phyloP scores from a whole-genome alignment of 2,113 vertebrate genomes.

The Petrocephalus microphthalmus region DNA sequence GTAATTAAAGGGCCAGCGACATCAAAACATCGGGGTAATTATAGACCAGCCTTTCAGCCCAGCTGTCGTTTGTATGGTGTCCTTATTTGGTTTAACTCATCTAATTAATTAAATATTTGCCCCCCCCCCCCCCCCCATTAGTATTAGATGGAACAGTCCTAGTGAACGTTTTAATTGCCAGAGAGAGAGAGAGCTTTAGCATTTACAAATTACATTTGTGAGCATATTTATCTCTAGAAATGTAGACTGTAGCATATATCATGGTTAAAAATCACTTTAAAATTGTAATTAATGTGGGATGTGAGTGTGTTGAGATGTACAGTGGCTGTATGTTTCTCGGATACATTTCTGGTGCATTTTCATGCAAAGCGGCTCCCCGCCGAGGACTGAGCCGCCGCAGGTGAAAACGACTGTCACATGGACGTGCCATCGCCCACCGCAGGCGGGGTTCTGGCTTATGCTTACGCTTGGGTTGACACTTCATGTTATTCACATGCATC shows the following conservation, averaged over 20 bases:
- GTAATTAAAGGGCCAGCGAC: neutral
- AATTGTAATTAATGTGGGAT: no score
- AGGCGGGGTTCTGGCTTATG: neutral
- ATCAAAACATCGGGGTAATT: neutral
- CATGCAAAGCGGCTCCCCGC: neutral
- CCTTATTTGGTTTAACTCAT: neutral
- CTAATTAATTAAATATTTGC: neutral
- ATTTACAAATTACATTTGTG: no score
- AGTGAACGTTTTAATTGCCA: no score
- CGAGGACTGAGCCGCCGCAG: neutral
- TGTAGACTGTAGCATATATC: no score
- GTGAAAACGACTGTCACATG: neutral
- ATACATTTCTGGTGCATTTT: neutral
- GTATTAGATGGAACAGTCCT: neutral
- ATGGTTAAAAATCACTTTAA: no score
- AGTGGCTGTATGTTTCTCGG: neutral
- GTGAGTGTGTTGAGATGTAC: no score
- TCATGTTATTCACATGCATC: neutral
- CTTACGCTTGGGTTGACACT: neutral
- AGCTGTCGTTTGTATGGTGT: neutral
- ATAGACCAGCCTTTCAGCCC: neutral
- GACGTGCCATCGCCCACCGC: neutral
- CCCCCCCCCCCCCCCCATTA: neutral
- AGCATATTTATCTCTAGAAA: no score
- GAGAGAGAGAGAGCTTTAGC: no score